Evolutionary conservation across 2,888 invertebrate genomes (phyloP).

Genomic region (Mycalesis mineus): DNA sequence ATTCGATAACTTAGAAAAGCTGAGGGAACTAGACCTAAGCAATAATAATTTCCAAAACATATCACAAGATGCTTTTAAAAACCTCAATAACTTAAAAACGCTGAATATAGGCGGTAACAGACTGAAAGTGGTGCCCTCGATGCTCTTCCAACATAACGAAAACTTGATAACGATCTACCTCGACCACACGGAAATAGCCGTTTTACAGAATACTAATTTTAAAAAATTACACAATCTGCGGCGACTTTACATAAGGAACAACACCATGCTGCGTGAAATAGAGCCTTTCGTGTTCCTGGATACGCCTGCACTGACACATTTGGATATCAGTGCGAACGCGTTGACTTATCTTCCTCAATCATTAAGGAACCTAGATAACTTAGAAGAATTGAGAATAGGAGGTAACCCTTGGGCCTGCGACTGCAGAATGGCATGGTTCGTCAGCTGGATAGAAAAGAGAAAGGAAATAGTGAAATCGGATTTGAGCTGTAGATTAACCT

Average conservation of each 20-base stretch:
- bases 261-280: slow-evolving; percentile 79
- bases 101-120: slow-evolving; percentile 80
- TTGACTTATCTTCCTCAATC: slow-evolving; percentile 84
- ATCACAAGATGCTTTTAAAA: slow-evolving; percentile 79
- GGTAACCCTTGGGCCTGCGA: slow-evolving; percentile 92
- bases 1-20: slow-evolving; percentile 82
- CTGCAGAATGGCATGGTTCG: slow-evolving; percentile 90
- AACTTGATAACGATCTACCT: slow-evolving; percentile 79
- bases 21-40: slow-evolving; percentile 80
- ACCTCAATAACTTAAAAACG: slow-evolving; percentile 73
- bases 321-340: slow-evolving; percentile 85
- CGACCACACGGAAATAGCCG: slow-evolving; percentile 82
- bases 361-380: slow-evolving; percentile 79
- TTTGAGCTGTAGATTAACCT: slow-evolving; percentile 81
- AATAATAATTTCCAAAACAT: slow-evolving; percentile 80
- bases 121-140: slow-evolving; percentile 78
- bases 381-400: slow-evolving; percentile 82
- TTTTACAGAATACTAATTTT: slow-evolving; percentile 82
- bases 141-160: slow-evolving; percentile 81
- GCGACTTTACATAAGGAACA: slow-evolving; percentile 80
- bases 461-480: slow-evolving; percentile 76
- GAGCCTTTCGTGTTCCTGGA: slow-evolving; percentile 81
- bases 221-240: slow-evolving; percentile 80
- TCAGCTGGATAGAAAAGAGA: slow-evolving; percentile 69
- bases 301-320: slow-evolving; percentile 77